Evolutionary conservation across 1,140 invertebrate genomes (phyloP).

Genomic region (Chlorops oryzae): DNA sequence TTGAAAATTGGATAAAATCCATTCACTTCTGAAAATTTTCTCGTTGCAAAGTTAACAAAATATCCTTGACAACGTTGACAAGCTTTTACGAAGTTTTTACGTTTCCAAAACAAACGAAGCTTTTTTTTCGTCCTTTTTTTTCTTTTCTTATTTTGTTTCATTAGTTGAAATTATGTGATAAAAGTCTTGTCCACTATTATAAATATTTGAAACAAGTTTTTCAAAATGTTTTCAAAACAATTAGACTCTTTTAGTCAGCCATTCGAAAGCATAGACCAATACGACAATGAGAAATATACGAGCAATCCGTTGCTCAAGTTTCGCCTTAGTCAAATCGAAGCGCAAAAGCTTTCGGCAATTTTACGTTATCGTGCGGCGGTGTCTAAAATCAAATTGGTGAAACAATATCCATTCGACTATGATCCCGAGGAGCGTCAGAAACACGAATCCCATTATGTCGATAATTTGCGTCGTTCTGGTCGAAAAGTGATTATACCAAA

Average conservation of each 20-base stretch:
- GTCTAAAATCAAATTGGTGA: slow-evolving; percentile 34
- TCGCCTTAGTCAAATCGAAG: slow-evolving; percentile 35
- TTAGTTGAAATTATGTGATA: too few relatives aligned
- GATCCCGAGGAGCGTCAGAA: slow-evolving; percentile 30
- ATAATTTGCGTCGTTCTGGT: slow-evolving; percentile 38
- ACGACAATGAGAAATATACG: slow-evolving; percentile 45
- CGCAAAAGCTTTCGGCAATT: slow-evolving; percentile 34
- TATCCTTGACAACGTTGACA: too few relatives aligned
- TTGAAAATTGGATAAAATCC: too few relatives aligned
- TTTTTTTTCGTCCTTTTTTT: not conserved
- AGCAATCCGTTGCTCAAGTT: slow-evolving; percentile 42
- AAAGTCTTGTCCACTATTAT: too few relatives aligned
- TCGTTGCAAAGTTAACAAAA: too few relatives aligned
- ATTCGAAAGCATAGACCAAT: slow-evolving; percentile 34
- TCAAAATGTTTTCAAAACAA: slow-evolving; percentile 11
- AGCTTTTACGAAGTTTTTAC: too few relatives aligned
- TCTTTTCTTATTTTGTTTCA: not conserved
- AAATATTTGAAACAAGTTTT: too few relatives aligned
- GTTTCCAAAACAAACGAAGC: not conserved
- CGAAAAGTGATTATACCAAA: slow-evolving; percentile 40
- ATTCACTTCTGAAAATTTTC: too few relatives aligned
- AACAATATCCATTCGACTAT: slow-evolving; percentile 19
- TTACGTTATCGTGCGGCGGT: slow-evolving; percentile 38
- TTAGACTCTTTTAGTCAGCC: slow-evolving; percentile 40
- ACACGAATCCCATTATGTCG: slow-evolving; percentile 32